Evolutionary conservation across 1,140 invertebrate genomes (phyloP).

Genomic region (Diabrotica virgifera): DNA sequence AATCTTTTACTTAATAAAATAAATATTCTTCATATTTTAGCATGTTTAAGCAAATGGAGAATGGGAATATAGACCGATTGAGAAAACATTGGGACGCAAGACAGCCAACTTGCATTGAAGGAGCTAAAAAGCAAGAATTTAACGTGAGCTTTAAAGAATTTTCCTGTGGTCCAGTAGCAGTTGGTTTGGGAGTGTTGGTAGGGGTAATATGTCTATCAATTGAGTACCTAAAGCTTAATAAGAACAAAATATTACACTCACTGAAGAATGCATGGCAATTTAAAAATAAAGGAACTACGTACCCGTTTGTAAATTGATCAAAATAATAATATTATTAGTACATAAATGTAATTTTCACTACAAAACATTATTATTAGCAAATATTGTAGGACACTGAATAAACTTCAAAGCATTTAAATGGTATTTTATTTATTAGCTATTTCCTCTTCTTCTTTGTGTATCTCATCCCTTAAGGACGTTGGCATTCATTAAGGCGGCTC

Average conservation of each 20-base stretch:
- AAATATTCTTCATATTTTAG: constrained; percentile 15
- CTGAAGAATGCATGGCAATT: not conserved
- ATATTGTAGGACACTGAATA: too few relatives aligned
- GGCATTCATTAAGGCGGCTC: too few relatives aligned
- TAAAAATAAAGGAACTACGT: not conserved
- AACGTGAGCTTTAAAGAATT: constrained; percentile 26
- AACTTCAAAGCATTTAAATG: too few relatives aligned
- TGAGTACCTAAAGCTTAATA: not conserved
- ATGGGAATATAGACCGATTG: constrained; percentile 25
- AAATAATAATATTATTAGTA: too few relatives aligned
- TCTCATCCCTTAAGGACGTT: too few relatives aligned
- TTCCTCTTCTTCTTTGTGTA: too few relatives aligned
- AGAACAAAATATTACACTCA: not conserved
- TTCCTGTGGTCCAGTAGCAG: constrained; percentile 17
- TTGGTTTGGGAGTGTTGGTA: constrained; percentile 4
- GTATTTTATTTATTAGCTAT: too few relatives aligned
- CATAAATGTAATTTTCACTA: too few relatives aligned
- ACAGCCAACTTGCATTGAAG: constrained; percentile 26
- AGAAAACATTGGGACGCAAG: constrained; percentile 26
- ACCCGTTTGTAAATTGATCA: constrained; percentile 3
- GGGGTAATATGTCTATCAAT: constrained; percentile 5
- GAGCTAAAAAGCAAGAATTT: constrained; percentile 18
- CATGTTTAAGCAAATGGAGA: constrained; percentile 22
- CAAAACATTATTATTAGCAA: too few relatives aligned
- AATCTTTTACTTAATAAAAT: too few relatives aligned